Percentiles rank a stretch among this genome's conserved stretches.
Evolutionary conservation across 2,888 invertebrate genomes (phyloP).

Genomic region (Catocala fraxini): DNA sequence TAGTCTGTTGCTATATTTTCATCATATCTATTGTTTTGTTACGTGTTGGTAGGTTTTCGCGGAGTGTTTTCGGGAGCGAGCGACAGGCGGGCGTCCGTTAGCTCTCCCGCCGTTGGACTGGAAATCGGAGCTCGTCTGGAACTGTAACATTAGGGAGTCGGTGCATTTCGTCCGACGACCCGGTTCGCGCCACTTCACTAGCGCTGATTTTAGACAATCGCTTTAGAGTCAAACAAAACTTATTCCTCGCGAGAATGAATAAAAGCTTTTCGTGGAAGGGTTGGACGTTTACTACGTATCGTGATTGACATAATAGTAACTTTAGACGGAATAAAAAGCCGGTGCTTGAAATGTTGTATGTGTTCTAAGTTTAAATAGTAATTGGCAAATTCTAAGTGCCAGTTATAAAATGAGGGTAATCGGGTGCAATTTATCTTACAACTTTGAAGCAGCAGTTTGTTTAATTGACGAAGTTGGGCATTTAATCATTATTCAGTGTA

Average conservation of each 20-base stretch:
- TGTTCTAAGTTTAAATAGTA: slow-evolving; percentile 2
- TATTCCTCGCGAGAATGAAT: slow-evolving; percentile 18
- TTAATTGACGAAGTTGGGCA: slow-evolving; percentile 40
- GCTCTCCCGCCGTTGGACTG: slow-evolving; percentile 67
- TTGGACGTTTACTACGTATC: neutral
- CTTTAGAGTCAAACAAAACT: slow-evolving; percentile 43
- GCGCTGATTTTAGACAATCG: slow-evolving; percentile 40
- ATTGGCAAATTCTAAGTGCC: slow-evolving; percentile 11
- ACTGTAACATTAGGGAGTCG: slow-evolving; percentile 61
- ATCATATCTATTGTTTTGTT: slow-evolving; percentile 24
- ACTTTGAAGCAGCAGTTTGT: slow-evolving; percentile 27
- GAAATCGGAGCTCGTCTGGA: slow-evolving; percentile 53
- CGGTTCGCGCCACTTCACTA: slow-evolving; percentile 45
- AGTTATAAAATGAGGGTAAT: slow-evolving; percentile 28
- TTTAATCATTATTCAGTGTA: slow-evolving; percentile 37
- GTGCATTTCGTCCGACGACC: slow-evolving; percentile 55
- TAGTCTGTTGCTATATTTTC: slow-evolving; percentile 12
- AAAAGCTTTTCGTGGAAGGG: slow-evolving; percentile 27
- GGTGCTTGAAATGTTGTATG: neutral
- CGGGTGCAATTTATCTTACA: slow-evolving; percentile 29
- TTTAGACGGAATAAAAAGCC: neutral
- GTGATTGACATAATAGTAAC: neutral
- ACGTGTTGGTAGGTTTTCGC: slow-evolving; percentile 38
- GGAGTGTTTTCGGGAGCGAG: slow-evolving; percentile 31
- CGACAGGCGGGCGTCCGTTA: slow-evolving; percentile 59